Conservation (phyloP, 1,140 invertebrate genomes). For the Drosophila saltans region DNA sequence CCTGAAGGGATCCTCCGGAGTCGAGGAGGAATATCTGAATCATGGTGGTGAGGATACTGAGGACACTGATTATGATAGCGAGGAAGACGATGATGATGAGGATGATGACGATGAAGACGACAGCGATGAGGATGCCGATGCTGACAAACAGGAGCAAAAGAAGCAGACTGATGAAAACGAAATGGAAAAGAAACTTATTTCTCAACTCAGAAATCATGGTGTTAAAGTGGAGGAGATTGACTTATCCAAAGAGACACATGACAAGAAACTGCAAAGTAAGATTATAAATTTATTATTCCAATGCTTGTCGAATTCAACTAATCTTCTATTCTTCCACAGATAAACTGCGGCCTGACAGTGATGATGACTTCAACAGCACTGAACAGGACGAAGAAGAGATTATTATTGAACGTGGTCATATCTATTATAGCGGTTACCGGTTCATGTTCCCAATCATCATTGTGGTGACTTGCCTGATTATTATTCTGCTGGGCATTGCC, state of each 20-base stretch:
- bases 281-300: neutral
- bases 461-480: conserved; percentile 82
- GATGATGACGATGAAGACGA: conserved; percentile 56
- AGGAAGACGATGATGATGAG: conserved; percentile 53
- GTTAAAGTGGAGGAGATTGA: conserved; percentile 74
- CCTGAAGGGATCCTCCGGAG: conserved; percentile 82
- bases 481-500: conserved; percentile 84
- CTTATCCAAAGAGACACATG: conserved; percentile 81
- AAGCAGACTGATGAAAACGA: conserved; percentile 43
- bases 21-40: conserved; percentile 73
- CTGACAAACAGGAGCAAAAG: conserved; percentile 69
- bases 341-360: conserved; percentile 60
- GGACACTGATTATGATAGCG: conserved; percentile 51
- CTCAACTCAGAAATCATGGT: conserved; percentile 57
- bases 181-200: conserved; percentile 44
- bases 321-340: conserved; percentile 27
- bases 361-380: conserved; percentile 49
- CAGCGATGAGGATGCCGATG: conserved; percentile 41
- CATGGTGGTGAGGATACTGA: conserved; percentile 82
- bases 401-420: conserved; percentile 81
- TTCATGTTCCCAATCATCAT: conserved; percentile 84
- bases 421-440: conserved; percentile 83
- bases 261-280: conserved; percentile 71
- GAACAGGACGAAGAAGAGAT: conserved; percentile 83
- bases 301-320: neutral